A percentile compares a stretch with the other conserved stretches of the same genome.
Evolutionary conservation across 2,113 vertebrate genomes (phyloP).

Genomic region (Panurus biarmicus): DNA sequence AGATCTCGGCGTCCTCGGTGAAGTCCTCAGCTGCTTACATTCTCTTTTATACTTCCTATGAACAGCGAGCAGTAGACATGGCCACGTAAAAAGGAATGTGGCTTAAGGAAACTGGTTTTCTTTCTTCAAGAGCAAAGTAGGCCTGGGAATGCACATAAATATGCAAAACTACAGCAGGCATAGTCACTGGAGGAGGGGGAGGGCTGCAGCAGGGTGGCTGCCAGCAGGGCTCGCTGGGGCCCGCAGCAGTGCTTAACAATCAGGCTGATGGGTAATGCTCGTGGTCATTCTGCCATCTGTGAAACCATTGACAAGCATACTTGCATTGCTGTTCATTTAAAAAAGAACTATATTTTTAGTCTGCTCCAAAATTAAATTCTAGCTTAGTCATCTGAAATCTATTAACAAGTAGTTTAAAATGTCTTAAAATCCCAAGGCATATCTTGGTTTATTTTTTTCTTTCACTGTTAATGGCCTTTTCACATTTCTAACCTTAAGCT

Average conservation of each 20-base stretch:
- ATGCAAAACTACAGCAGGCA: background rate
- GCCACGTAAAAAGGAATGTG: slow-evolving; percentile 33
- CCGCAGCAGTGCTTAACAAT: slow-evolving; percentile 31
- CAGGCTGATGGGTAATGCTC: slow-evolving; percentile 24
- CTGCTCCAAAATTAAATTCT: slow-evolving; percentile 66
- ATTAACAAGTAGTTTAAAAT: slow-evolving; percentile 59
- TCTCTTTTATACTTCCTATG: slow-evolving; percentile 92
- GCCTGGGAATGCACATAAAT: background rate
- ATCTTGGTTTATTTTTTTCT: slow-evolving; percentile 53
- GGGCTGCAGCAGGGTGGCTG: slow-evolving; percentile 24
- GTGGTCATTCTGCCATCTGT: slow-evolving; percentile 47
- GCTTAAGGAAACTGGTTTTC: background rate
- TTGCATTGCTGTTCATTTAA: slow-evolving; percentile 59
- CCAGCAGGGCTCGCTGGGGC: slow-evolving; percentile 9
- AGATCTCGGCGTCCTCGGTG: slow-evolving; percentile 86
- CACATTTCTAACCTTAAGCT: slow-evolving; percentile 75
- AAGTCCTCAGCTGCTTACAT: slow-evolving; percentile 96
- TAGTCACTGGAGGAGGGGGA: background rate
- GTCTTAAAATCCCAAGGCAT: slow-evolving; percentile 55
- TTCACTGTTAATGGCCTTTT: slow-evolving; percentile 72
- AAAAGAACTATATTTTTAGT: slow-evolving; percentile 65
- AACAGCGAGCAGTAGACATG: slow-evolving; percentile 59
- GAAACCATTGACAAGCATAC: slow-evolving; percentile 34
- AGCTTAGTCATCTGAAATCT: slow-evolving; percentile 58
- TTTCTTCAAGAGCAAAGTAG: slow-evolving; percentile 3